phyloP scores from a whole-genome alignment of 1,140 invertebrate species.

The Diachasma alloeum region DNA sequence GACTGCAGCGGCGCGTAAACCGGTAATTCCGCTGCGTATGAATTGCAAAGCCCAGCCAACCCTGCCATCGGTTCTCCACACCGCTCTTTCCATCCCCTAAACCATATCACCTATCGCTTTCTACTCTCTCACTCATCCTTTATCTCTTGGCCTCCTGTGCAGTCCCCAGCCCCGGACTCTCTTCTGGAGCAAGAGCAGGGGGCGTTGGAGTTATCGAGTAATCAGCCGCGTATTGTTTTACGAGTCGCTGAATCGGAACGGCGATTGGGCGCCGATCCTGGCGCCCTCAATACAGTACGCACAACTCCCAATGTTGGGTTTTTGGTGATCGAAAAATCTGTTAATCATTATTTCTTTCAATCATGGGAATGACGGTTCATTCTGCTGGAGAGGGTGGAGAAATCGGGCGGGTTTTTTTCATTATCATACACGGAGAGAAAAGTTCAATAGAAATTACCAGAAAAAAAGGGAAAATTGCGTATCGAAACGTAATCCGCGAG shows the following conservation, averaged over 20 bases:
- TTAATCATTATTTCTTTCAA: not conserved
- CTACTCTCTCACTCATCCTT: not conserved
- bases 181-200: constrained; percentile 20
- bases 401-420: constrained; percentile 4
- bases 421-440: too few relatives aligned
- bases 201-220: constrained; percentile 51
- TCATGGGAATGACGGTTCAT: too few relatives aligned
- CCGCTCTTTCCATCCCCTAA: constrained; percentile 13
- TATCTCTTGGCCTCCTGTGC: not conserved
- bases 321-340: not conserved
- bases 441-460: too few relatives aligned
- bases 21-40: constrained; percentile 39
- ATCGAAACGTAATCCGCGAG: too few relatives aligned
- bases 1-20: constrained; percentile 33
- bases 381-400: too few relatives aligned
- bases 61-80: constrained; percentile 3
- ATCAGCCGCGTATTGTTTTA: constrained; percentile 64
- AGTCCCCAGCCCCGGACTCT: not conserved
- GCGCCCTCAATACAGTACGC: not conserved
- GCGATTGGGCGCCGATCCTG: constrained; percentile 45
- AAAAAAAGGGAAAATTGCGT: too few relatives aligned
- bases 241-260: constrained; percentile 57
- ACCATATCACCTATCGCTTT: not conserved
- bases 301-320: not conserved
- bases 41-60: constrained; percentile 32